phyloP scores from a whole-genome alignment of 2,888 invertebrate genomes.

The Eretmocerus hayati region DNA sequence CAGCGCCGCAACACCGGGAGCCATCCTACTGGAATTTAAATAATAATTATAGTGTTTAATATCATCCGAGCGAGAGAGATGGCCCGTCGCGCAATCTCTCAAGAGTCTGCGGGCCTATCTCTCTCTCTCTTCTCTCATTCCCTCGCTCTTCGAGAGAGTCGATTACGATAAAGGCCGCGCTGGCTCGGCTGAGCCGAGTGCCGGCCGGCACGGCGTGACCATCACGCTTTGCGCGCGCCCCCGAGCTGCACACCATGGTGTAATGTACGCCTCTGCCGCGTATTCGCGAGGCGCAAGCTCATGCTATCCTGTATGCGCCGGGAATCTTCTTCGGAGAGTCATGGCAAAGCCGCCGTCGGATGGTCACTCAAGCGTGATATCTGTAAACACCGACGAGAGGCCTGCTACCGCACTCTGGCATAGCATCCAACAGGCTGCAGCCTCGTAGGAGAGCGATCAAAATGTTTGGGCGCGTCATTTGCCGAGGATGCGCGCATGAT shows the following conservation, averaged over 20 bases:
- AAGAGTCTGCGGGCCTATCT: constrained; percentile 17
- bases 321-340: too few relatives aligned
- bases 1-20: constrained; percentile 43
- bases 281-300: too few relatives aligned
- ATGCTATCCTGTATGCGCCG: too few relatives aligned
- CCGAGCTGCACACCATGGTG: neutral
- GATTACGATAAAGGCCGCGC: constrained; percentile 21
- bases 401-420: neutral
- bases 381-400: constrained; percentile 5
- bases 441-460: constrained; percentile 4
- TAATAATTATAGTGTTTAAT: constrained; percentile 47
- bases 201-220: neutral
- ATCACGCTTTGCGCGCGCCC: neutral
- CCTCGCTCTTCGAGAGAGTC: constrained; percentile 6
- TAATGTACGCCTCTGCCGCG: too few relatives aligned
- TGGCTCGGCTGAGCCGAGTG: too few relatives aligned
- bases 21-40: constrained; percentile 47
- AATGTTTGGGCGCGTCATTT: constrained; percentile 9
- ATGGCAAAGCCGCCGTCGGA: neutral
- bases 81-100: too few relatives aligned
- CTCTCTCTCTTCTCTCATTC: constrained; percentile 12
- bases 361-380: constrained; percentile 5
- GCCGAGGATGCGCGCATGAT: constrained; percentile 5
- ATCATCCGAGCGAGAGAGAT: constrained; percentile 35
- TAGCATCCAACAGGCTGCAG: neutral